Evolutionary conservation across 2,113 vertebrate species (phyloP), one percentile per base, ranked within the genome.

Genomic region (Scartelaos histophorus): DNA sequence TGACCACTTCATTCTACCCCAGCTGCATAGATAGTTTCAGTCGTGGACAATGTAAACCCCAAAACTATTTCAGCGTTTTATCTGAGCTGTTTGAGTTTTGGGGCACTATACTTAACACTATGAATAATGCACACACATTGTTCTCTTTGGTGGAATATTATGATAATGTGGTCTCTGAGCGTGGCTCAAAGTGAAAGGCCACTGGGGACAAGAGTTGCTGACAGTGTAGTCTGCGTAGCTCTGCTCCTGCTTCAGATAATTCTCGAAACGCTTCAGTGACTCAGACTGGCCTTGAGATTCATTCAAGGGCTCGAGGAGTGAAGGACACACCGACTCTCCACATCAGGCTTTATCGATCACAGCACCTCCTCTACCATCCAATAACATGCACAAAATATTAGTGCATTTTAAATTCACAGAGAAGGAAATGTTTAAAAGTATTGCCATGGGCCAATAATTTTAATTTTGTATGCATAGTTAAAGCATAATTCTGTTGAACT

Each of bases 261-360:
- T 73, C 64, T 76, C 47, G 61, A 43, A 53, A 64, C 6, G 57
- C 62, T 73, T 86, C 57, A 76, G 66, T 71, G 73, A 71, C 76
- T 81, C 68, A 25, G 75, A 75, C 47, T 82, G 74, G 64, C 69
- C 66, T 67, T 76, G 76, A 80, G 83, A 84, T 85, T 78, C 80
- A 69, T 82, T 80, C 73, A 73, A 82, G 51, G 69, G 64, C 71
- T 68, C 54, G 67, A 62, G 47, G 73, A 67, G 22, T 56, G 65
- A 76, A 66, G 65, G 22, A 16, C 64, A 71, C 34, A 73, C 65
- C 67, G 51, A 29, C 62, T 57, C 67, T 46, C 57, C 69, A 43
- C 54, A 74, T 57, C 54, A 70, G 51, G 53, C 46, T 34, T 38
- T 73, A 78, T 76, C 71, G 62, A 79, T 79, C 51, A 46, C 19